These are phyloP conservation scores for Ophiothrix spiculata DNA, from an alignment of 35 echinoderm and acorn worm genomes.

Conservation along the genomic window DNA sequence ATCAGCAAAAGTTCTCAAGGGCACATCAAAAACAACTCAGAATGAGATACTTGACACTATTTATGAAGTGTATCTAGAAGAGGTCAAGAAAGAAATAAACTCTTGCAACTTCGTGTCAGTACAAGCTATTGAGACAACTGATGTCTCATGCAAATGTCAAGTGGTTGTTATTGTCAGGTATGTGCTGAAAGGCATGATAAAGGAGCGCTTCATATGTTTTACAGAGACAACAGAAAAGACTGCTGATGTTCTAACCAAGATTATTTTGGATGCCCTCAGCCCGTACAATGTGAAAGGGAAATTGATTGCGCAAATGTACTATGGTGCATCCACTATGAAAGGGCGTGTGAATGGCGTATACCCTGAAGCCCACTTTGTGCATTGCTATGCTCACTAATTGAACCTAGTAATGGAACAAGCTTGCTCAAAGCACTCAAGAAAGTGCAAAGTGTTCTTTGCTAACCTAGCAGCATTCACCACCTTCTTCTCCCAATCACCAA, in stretches of 20 bases:
- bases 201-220: not conserved
- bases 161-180: not conserved
- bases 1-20: not conserved
- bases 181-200: not conserved
- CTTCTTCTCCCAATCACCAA: conserved; percentile 10
- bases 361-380: not conserved
- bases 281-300: not conserved
- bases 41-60: not conserved
- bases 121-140: not conserved
- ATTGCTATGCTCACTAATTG: not conserved
- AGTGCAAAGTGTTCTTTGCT: not conserved
- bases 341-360: not conserved
- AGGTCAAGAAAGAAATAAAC: not conserved
- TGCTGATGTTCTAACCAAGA: not conserved
- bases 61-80: not conserved
- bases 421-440: not conserved
- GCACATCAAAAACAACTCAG: not conserved
- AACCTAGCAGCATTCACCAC: not conserved
- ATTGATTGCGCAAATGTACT: conserved; percentile 3
- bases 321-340: conserved; percentile 12
- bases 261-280: not conserved
- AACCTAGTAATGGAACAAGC: not conserved
- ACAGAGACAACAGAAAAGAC: not conserved
- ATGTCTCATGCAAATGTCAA: not conserved
- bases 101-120: not conserved